Evolutionary conservation across 2,797 vertebrate genomes (phyloP).

Genomic region (Aselliscus stoliczkanus): DNA sequence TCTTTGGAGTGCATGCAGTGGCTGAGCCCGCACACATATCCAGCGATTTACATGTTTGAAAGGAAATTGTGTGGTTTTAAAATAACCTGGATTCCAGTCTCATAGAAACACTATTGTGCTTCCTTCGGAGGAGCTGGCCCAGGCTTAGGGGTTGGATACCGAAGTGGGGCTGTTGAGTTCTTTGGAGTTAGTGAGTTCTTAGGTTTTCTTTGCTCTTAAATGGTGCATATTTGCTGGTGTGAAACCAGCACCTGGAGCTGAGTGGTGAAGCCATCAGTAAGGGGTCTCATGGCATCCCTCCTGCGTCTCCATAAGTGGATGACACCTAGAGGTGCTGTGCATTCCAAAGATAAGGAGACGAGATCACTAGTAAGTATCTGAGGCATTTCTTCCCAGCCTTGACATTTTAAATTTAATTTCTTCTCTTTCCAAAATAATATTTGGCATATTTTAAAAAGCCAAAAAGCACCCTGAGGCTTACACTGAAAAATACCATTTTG

Average conservation of each 20-base stretch:
- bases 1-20: neutral
- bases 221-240: neutral
- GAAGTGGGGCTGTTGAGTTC: neutral
- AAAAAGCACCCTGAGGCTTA: neutral
- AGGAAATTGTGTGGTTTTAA: neutral
- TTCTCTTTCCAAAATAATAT: neutral
- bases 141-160: neutral
- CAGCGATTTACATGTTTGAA: neutral
- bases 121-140: neutral
- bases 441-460: neutral
- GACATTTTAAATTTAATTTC: neutral
- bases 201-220: neutral
- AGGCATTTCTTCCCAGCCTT: neutral
- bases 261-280: neutral
- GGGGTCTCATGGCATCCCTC: neutral
- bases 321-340: rapidly evolving
- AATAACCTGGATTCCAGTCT: neutral
- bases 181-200: neutral
- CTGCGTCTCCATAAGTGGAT: neutral
- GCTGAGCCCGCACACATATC: neutral
- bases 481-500: neutral
- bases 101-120: neutral
- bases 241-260: neutral
- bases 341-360: neutral
- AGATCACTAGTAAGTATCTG: neutral